Evolutionary conservation across 2,888 invertebrate species (phyloP), one percentile per base, ranked within the genome.

Genomic region (Reticulitermes lucifugus): DNA sequence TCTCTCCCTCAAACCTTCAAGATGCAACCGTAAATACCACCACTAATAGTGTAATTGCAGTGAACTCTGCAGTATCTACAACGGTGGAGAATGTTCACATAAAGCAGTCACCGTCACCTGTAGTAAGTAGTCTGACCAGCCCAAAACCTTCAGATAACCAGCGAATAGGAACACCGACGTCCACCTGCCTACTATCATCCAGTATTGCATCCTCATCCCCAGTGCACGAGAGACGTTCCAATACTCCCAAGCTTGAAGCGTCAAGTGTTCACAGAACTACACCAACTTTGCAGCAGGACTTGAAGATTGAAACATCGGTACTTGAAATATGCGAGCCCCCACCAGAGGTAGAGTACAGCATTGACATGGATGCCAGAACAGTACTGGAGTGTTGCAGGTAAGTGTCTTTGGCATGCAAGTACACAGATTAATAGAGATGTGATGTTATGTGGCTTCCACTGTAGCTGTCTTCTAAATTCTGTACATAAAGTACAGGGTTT

Each of bases 301-400:
- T 85, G 79, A 85, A 85, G 43, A 84, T 85, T 51, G 84, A 87
- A 22, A 82, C 83, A 25, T 80, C 95, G 12, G 93, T 93, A 55
- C 92, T 94, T 7, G 94, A 94, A 89, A 90, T 94, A 79, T 93
- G 93, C 86, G 95, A 95, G 84, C 93, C 94, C 83, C 93, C 94
- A 86, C 92, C 94, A 79, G 94, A 95, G 65, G 93, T 94, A 82
- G 93, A 94, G 87, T 95, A 95, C 90, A 93, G 93, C 88, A 95
- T 95, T 88, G 94, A 95, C 86, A 96, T 97, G 96, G 95, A 93
- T 89, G 94, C 97, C 35, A 95, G 95, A 88, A 94, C 94, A 88
- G 92, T 97, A 77, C 89, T 95, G 22, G 94, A 95, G 84, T 91
- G 94, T 6, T 96, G 96, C 92, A 95, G 94, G 93, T 94, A 92